Conservation (phyloP, 1,140 invertebrate species). For the Ceratosolen solmsi region DNA sequence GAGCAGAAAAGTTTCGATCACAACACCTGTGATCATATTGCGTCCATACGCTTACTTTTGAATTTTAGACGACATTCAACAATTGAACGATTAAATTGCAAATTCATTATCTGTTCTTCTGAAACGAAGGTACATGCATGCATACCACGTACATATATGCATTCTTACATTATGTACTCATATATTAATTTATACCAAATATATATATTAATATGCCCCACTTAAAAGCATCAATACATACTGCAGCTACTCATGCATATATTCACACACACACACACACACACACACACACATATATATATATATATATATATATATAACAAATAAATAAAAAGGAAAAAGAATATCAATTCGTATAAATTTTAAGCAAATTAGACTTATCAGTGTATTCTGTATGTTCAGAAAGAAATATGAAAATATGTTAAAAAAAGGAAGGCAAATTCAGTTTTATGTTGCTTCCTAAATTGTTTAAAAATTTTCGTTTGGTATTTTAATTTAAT, state of each 20-base stretch:
- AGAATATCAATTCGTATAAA: background rate
- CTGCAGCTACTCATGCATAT: too few relatives aligned
- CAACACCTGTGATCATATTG: background rate
- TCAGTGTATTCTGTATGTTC: background rate
- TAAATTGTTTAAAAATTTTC: background rate
- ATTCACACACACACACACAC: too few relatives aligned
- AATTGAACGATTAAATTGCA: background rate
- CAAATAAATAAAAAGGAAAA: background rate
- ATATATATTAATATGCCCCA: too few relatives aligned
- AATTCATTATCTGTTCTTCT: background rate
- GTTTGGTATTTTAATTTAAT: conserved; percentile 27
- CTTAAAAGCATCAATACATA: too few relatives aligned
- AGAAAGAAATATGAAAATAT: background rate
- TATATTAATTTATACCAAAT: too few relatives aligned
- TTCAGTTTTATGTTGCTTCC: background rate
- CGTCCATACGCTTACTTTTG: background rate
- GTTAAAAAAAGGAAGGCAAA: conserved; percentile 4
- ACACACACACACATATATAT: too few relatives aligned
- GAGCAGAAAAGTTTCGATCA: conserved; percentile 9
- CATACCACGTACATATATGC: too few relatives aligned
- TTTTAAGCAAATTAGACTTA: background rate
- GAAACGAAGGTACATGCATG: conserved; percentile 5
- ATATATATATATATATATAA: background rate
- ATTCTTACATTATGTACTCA: too few relatives aligned
- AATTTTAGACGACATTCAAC: background rate